phyloP scores from a whole-genome alignment of 2,888 invertebrate species.

The Drosophila niveifrons region DNA sequence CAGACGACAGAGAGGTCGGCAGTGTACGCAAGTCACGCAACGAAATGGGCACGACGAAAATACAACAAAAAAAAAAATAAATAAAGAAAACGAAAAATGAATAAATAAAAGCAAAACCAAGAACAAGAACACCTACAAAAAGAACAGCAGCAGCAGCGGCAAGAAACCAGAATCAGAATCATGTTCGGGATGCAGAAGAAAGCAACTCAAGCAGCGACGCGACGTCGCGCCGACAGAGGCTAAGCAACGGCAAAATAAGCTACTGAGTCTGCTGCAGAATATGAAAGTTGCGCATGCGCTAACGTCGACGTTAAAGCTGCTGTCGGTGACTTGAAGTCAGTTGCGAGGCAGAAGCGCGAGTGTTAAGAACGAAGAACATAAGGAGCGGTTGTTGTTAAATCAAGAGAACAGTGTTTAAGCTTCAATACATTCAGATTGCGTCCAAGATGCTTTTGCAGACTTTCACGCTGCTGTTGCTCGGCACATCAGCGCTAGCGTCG shows the following conservation, averaged over 20 bases:
- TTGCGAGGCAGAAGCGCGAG: conserved; percentile 73
- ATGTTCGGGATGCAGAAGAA: conserved; percentile 62
- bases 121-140: conserved; percentile 32
- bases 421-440: conserved; percentile 7
- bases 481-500: conserved; percentile 27
- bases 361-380: conserved; percentile 70
- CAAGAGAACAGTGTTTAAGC: background rate
- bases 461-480: conserved; percentile 49
- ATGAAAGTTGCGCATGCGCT: conserved; percentile 77
- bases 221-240: conserved; percentile 18
- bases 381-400: conserved; percentile 23
- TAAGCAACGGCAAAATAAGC: background rate
- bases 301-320: conserved; percentile 49
- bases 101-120: conserved; percentile 59
- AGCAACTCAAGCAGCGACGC: conserved; percentile 47
- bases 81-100: conserved; percentile 44
- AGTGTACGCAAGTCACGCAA: conserved; percentile 76
- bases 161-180: conserved; percentile 70
- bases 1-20: conserved; percentile 25
- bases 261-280: conserved; percentile 55
- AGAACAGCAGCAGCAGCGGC: conserved; percentile 33
- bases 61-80: conserved; percentile 23
- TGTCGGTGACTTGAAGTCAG: conserved; percentile 58
- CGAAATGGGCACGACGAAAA: conserved; percentile 76
- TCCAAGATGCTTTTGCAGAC: conserved; percentile 56